These are phyloP conservation scores for Spinus pinus DNA, from an alignment of 2,797 vertebrate species.

Conservation along the genomic window DNA sequence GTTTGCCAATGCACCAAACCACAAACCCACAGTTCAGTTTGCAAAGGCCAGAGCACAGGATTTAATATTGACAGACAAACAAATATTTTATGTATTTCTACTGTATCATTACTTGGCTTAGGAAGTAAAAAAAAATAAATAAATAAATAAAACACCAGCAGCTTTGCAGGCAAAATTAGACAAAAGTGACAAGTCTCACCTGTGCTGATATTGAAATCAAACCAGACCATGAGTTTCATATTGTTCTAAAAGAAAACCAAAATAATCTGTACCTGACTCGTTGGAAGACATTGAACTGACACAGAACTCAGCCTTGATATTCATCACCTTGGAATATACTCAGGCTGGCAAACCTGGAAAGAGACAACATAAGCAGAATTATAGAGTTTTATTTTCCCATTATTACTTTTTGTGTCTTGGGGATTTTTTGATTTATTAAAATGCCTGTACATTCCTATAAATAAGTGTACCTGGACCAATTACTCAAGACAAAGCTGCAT, in stretches of 20 bases:
- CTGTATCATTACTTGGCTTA: not conserved
- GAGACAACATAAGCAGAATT: not conserved
- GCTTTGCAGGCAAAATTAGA: not conserved
- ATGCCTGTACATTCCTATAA: not conserved
- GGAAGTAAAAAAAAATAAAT: too few relatives aligned
- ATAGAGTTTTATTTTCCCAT: not conserved
- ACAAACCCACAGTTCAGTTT: not conserved
- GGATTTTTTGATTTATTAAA: not conserved
- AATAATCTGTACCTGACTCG: not conserved
- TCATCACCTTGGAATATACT: not conserved
- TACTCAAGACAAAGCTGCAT: not conserved
- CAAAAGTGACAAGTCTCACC: not conserved
- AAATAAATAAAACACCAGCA: not conserved
- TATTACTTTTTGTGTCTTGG: not conserved
- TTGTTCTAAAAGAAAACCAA: not conserved
- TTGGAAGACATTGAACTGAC: not conserved
- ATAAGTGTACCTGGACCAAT: not conserved
- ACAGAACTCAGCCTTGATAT: not conserved
- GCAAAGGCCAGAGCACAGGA: not conserved
- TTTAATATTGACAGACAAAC: not conserved
- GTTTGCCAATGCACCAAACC: conserved; percentile 30
- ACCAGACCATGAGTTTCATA: not conserved
- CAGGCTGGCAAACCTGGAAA: not conserved
- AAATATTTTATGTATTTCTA: not conserved
- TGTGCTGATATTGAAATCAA: not conserved